phyloP scores from a whole-genome alignment of 2,797 vertebrate species.

The Tauraco hartlaubi region DNA sequence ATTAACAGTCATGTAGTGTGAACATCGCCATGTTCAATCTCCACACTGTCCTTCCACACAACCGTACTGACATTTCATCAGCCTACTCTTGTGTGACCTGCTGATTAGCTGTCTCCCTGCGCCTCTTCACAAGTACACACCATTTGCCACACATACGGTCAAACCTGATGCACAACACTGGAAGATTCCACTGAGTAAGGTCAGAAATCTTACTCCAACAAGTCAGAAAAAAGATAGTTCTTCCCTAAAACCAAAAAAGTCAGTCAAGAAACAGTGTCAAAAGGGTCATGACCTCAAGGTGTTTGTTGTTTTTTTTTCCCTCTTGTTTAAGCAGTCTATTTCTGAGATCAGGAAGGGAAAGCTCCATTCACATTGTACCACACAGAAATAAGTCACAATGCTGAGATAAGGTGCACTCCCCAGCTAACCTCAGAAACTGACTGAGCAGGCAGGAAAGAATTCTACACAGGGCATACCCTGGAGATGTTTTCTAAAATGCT shows the following conservation, averaged over 20 bases:
- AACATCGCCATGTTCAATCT: background rate
- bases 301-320: background rate
- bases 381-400: background rate
- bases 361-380: background rate
- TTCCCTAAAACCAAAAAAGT: background rate
- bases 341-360: background rate
- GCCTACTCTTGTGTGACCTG: background rate
- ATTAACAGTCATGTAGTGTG: background rate
- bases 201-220: background rate
- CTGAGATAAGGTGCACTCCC: background rate
- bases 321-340: background rate
- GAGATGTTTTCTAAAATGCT: background rate
- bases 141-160: background rate
- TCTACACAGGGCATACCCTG: background rate
- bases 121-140: background rate
- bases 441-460: background rate
- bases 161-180: background rate
- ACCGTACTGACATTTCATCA: background rate
- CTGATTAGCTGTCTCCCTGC: background rate
- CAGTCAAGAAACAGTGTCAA: background rate
- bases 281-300: background rate
- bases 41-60: background rate
- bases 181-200: background rate
- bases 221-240: background rate
- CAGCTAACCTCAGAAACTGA: background rate